Conservation (phyloP, 2,888 invertebrate species). For the Latrodectus elegans region DNA sequence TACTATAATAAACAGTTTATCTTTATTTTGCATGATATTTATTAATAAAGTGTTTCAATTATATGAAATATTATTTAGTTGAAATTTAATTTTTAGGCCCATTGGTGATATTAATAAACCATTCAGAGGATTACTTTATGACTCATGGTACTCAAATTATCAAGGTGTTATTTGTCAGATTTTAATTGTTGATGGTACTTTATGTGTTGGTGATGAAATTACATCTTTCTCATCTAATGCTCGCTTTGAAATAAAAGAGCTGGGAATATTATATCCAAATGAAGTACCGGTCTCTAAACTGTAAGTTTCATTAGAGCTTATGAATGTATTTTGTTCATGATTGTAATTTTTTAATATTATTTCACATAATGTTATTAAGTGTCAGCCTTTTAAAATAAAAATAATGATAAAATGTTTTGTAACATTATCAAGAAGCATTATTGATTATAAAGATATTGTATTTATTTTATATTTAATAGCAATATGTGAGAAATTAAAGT, state of each 20-base stretch:
- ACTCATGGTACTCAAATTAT: slow-evolving; percentile 94
- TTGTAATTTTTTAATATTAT: no score
- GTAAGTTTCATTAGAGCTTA: slow-evolving; percentile 76
- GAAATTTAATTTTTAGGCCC: slow-evolving; percentile 73
- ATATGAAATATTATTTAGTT: slow-evolving; percentile 11
- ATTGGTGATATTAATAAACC: slow-evolving; percentile 75
- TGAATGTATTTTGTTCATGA: no score
- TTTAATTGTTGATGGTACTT: slow-evolving; percentile 85
- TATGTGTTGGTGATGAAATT: slow-evolving; percentile 85
- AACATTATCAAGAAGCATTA: no score
- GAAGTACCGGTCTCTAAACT: slow-evolving; percentile 80
- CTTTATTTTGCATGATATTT: slow-evolving; percentile 6
- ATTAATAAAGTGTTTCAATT: neutral
- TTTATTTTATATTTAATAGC: no score
- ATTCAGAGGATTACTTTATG: slow-evolving; percentile 90
- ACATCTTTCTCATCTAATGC: slow-evolving; percentile 80
- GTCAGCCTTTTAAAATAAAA: no score
- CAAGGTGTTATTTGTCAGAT: slow-evolving; percentile 86
- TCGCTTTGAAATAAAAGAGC: slow-evolving; percentile 84
- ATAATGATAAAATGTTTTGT: no score
- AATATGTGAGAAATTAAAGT: no score
- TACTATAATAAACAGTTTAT: neutral
- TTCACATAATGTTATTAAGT: no score
- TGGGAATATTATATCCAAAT: slow-evolving; percentile 87
- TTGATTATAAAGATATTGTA: no score